phyloP scores from a whole-genome alignment of 1,140 invertebrate genomes.

The Temnothorax longispinosus region DNA sequence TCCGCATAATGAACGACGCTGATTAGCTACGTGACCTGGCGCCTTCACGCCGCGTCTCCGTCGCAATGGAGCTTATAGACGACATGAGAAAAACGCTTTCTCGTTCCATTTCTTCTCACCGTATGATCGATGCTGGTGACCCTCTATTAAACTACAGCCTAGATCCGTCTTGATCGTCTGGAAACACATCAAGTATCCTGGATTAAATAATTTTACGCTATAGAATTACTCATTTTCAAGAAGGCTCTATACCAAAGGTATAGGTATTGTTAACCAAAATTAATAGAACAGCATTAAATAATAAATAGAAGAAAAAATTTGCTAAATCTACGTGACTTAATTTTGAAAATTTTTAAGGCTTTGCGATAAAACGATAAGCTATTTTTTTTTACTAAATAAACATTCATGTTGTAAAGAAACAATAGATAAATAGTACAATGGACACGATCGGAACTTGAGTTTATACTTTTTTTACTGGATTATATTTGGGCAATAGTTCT shows the following conservation, averaged over 20 bases:
- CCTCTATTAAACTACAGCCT: background rate
- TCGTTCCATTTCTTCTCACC: constrained; percentile 17
- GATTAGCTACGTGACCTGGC: constrained; percentile 74
- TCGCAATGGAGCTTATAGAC: constrained; percentile 18
- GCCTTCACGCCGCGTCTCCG: constrained; percentile 51
- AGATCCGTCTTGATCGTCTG: background rate
- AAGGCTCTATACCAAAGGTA: background rate
- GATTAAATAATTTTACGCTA: background rate
- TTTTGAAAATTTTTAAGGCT: background rate
- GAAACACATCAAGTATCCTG: background rate
- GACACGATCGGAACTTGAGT: background rate
- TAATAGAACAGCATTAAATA: background rate
- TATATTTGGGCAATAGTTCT: background rate
- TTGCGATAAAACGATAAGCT: background rate
- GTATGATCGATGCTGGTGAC: background rate
- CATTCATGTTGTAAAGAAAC: background rate
- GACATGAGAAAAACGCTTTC: constrained; percentile 13
- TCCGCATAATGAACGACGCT: constrained; percentile 71
- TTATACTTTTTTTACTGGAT: background rate
- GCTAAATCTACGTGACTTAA: background rate
- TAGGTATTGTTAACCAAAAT: background rate
- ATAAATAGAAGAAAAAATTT: background rate
- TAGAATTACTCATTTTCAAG: background rate
- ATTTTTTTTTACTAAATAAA: background rate
- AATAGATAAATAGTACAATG: background rate